Evolutionary conservation across 2,888 invertebrate genomes (phyloP).

Genomic region (Drosophila aldrichi): DNA sequence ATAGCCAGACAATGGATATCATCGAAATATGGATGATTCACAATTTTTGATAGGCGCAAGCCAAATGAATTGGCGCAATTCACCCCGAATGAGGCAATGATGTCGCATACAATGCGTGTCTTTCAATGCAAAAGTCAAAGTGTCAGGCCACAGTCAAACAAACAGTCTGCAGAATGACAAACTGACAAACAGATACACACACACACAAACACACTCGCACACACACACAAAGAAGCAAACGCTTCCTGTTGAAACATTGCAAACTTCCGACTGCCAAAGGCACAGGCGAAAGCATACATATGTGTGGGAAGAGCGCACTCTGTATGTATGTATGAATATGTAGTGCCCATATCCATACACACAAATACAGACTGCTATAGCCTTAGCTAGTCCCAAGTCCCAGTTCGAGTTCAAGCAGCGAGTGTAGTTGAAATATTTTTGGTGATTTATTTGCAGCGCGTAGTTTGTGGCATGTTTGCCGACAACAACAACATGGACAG

Average conservation of each 20-base stretch:
- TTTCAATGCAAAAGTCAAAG: slow-evolving; percentile 80
- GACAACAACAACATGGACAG: slow-evolving; percentile 53
- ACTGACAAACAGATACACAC: slow-evolving; percentile 35
- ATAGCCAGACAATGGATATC: slow-evolving; percentile 38
- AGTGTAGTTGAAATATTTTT: slow-evolving; percentile 80
- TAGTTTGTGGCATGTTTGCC: slow-evolving; percentile 78
- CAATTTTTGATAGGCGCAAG: slow-evolving; percentile 61
- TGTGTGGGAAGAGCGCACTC: slow-evolving; percentile 58
- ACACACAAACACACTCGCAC: slow-evolving; percentile 23
- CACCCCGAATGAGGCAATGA: slow-evolving; percentile 51
- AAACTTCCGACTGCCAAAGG: slow-evolving; percentile 76
- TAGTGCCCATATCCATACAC: too few relatives aligned
- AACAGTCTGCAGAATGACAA: slow-evolving; percentile 60
- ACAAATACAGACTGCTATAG: slow-evolving; percentile 21
- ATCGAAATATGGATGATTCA: slow-evolving; percentile 69
- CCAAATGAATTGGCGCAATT: slow-evolving; percentile 79
- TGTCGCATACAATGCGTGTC: slow-evolving; percentile 71
- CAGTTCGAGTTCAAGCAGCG: slow-evolving; percentile 32
- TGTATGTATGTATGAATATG: not conserved
- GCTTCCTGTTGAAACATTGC: slow-evolving; percentile 80
- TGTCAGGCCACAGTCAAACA: slow-evolving; percentile 74
- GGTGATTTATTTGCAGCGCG: slow-evolving; percentile 81
- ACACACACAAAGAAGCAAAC: slow-evolving; percentile 65
- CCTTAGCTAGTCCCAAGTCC: slow-evolving; percentile 11
- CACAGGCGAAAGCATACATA: slow-evolving; percentile 66